Conservation (phyloP, 2,797 vertebrate genomes). For the Dicrostonyx torquatus region DNA sequence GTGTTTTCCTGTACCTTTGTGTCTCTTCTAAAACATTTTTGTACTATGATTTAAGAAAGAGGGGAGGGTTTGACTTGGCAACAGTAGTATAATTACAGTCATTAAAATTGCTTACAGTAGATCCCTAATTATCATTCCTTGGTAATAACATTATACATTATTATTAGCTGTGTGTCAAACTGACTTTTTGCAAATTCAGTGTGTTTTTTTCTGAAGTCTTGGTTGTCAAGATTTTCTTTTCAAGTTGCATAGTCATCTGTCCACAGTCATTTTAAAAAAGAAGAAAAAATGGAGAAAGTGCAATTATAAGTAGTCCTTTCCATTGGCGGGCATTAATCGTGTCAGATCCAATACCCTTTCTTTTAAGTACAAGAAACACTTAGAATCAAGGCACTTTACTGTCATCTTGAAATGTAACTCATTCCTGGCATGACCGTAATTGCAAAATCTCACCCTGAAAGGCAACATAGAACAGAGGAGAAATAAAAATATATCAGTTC, state of each 20-base stretch:
- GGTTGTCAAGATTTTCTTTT: constrained; percentile 19
- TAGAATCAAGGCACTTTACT: constrained; percentile 15
- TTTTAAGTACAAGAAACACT: background rate
- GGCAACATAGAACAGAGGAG: background rate
- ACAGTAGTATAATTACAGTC: constrained; percentile 37
- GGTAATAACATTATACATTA: constrained; percentile 28
- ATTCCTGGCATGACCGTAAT: background rate
- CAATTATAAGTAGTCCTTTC: background rate
- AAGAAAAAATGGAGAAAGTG: background rate
- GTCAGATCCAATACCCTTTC: background rate
- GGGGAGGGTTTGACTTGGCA: background rate
- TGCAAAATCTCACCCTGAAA: background rate
- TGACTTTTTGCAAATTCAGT: constrained; percentile 43
- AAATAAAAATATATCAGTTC: constrained; percentile 5
- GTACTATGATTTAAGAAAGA: background rate
- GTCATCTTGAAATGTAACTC: background rate
- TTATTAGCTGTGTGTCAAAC: constrained; percentile 25
- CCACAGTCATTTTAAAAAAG: background rate
- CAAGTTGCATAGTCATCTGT: background rate
- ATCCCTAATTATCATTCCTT: constrained; percentile 48
- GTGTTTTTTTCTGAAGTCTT: constrained; percentile 21
- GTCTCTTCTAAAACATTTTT: constrained; percentile 16
- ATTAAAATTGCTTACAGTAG: constrained; percentile 35
- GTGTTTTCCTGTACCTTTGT: background rate
- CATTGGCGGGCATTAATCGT: background rate